phyloP scores from a whole-genome alignment of 2,888 invertebrate genomes.

The Drosophila acutilabella region DNA sequence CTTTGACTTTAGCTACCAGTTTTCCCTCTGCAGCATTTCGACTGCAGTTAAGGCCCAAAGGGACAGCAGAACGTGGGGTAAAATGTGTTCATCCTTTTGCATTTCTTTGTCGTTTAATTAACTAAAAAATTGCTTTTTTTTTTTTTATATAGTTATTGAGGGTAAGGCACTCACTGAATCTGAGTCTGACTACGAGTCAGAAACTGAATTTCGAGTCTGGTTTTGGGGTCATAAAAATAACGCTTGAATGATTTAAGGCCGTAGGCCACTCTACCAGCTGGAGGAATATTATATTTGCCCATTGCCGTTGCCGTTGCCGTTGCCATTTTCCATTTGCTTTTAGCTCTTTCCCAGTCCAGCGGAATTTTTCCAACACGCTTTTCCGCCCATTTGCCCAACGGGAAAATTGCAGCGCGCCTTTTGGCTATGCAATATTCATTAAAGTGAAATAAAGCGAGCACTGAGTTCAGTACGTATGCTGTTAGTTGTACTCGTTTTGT shows the following conservation, averaged over 20 bases:
- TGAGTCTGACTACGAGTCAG: background rate
- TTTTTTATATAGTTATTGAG: constrained; percentile 52
- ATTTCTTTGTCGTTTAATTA: constrained; percentile 81
- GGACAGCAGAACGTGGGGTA: constrained; percentile 41
- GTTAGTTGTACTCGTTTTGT: constrained; percentile 21
- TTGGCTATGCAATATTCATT: constrained; percentile 71
- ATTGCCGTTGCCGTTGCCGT: constrained; percentile 25
- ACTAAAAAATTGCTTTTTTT: constrained; percentile 77
- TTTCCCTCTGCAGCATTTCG: constrained; percentile 13
- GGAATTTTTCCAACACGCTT: background rate
- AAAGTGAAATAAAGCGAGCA: constrained; percentile 56
- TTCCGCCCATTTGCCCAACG: background rate
- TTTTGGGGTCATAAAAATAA: constrained; percentile 52
- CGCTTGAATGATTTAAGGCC: constrained; percentile 68
- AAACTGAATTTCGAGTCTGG: constrained; percentile 9
- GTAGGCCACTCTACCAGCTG: constrained; percentile 55
- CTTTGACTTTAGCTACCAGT: constrained; percentile 18
- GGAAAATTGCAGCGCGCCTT: constrained; percentile 22
- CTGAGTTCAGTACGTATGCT: constrained; percentile 11
- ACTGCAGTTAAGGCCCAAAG: constrained; percentile 24
- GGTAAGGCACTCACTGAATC: constrained; percentile 4
- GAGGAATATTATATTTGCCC: constrained; percentile 53
- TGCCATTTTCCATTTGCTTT: constrained; percentile 48
- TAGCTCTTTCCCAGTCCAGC: constrained; percentile 21
- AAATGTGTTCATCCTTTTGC: constrained; percentile 51